These are phyloP conservation scores for Spatulosminthurus flaviceps DNA, from an alignment of 2,888 invertebrate genomes.

Conservation along the genomic window DNA sequence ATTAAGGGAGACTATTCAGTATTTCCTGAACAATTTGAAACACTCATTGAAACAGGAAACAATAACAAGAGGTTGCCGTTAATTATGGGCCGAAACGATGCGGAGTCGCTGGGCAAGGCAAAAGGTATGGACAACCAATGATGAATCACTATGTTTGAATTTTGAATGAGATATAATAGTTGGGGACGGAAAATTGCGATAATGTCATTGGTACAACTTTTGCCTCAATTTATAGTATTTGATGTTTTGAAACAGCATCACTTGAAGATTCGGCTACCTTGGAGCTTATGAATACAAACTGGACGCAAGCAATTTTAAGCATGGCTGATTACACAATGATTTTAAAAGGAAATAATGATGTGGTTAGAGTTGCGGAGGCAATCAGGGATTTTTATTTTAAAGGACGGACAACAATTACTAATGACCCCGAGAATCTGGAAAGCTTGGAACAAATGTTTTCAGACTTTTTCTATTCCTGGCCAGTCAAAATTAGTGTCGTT, in stretches of 20 bases:
- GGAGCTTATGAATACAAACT: not conserved
- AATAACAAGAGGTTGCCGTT: not conserved
- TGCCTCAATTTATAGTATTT: no score
- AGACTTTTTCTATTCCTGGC: not conserved
- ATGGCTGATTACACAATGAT: not conserved
- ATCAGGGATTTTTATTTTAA: not conserved
- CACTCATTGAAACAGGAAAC: not conserved
- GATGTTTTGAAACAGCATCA: not conserved
- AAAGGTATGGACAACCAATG: not conserved
- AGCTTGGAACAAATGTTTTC: not conserved
- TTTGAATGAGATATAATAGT: no score
- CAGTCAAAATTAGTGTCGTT: not conserved
- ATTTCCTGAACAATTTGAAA: not conserved
- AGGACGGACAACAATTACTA: not conserved
- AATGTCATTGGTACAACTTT: no score
- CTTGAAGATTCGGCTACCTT: not conserved
- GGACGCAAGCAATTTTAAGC: not conserved
- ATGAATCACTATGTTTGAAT: no score
- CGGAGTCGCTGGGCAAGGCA: not conserved
- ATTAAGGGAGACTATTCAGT: not conserved
- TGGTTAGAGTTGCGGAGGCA: not conserved
- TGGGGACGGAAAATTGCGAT: no score
- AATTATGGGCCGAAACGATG: not conserved
- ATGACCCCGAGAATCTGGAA: not conserved
- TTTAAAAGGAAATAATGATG: not conserved